Conservation (phyloP, 2,113 vertebrate species). For the Misgurnus mizolepis region DNA sequence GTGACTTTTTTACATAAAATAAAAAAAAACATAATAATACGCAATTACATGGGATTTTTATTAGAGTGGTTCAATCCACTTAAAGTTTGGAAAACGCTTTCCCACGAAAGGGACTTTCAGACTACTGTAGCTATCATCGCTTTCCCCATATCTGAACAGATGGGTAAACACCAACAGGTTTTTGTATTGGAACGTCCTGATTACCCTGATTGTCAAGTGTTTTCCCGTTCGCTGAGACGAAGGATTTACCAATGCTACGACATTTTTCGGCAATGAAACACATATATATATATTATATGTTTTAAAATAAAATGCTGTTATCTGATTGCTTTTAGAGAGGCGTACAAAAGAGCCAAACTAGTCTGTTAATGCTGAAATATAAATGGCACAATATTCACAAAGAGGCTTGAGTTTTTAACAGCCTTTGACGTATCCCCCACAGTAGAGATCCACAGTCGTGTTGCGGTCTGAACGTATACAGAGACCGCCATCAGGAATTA, state of each 20-base stretch:
- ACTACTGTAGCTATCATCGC: neutral
- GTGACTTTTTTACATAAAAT: conserved; percentile 22
- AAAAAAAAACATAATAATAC: neutral
- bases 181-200: conserved; percentile 2
- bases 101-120: neutral
- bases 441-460: conserved; percentile 35
- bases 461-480: conserved; percentile 24
- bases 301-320: conserved; percentile 46
- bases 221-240: conserved; percentile 13
- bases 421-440: neutral
- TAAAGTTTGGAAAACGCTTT: neutral
- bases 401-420: conserved; percentile 14
- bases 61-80: conserved; percentile 48
- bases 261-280: conserved; percentile 6
- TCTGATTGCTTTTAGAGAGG: conserved; percentile 55
- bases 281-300: conserved; percentile 18
- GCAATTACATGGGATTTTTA: conserved; percentile 36
- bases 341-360: conserved; percentile 29
- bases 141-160: neutral
- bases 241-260: conserved; percentile 34
- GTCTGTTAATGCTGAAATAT: conserved; percentile 44
- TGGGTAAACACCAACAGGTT: conserved; percentile 9
- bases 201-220: conserved; percentile 41
- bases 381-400: conserved; percentile 36
- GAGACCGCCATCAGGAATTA: neutral